phyloP scores from a whole-genome alignment of 2,888 invertebrate species.

The Nephrotoma appendiculata region DNA sequence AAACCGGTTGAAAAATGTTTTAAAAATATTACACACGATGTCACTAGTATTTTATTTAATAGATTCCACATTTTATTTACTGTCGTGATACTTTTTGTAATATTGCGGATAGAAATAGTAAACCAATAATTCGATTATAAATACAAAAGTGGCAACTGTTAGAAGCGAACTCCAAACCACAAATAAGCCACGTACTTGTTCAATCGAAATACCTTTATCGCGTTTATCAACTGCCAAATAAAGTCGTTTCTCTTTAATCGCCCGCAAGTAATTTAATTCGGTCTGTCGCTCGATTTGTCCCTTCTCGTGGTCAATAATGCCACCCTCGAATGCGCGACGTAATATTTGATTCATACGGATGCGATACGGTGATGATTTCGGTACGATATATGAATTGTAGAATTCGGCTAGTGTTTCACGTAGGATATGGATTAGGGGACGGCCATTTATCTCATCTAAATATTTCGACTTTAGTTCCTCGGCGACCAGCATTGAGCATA shows the following conservation, averaged over 20 bases:
- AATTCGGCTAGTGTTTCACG: not conserved
- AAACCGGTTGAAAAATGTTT: too few species aligned
- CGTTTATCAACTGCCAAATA: not conserved
- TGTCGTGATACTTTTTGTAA: not conserved
- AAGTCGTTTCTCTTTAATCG: not conserved
- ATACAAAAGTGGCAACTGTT: not conserved
- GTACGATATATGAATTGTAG: conserved; percentile 1
- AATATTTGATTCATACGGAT: not conserved
- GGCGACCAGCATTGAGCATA: not conserved
- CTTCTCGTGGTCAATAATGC: not conserved
- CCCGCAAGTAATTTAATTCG: not conserved
- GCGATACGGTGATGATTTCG: not conserved
- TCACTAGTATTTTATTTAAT: not conserved
- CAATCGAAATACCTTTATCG: not conserved
- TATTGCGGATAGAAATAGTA: not conserved
- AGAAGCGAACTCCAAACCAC: not conserved
- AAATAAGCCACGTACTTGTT: not conserved
- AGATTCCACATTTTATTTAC: not conserved
- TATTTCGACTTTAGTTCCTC: not conserved
- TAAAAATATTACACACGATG: not conserved
- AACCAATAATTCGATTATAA: not conserved
- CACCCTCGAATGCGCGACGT: not conserved
- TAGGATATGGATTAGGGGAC: not conserved
- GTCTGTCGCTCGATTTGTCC: not conserved
- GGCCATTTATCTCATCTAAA: not conserved